These are phyloP conservation scores for Ichneumoninae sp. DNA, from an alignment of 2,888 invertebrate species.

Conservation along the genomic window DNA sequence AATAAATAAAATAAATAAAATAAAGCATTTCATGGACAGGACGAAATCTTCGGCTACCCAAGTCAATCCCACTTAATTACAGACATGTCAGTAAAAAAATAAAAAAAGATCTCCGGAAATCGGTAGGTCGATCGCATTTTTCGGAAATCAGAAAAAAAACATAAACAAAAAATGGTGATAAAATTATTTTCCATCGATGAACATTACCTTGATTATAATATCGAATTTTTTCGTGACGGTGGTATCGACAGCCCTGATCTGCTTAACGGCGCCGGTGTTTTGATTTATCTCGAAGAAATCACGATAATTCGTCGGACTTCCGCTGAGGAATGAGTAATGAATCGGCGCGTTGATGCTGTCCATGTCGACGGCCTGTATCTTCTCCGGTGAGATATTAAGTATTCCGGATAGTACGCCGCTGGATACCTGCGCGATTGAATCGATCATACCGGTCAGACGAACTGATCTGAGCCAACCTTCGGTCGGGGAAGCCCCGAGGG, in stretches of 20 bases:
- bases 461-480: not conserved
- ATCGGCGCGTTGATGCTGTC: constrained; percentile 94
- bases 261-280: constrained; percentile 92
- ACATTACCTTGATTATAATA: constrained; percentile 90
- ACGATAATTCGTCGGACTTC: constrained; percentile 90
- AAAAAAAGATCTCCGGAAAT: not conserved
- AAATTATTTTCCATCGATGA: not conserved
- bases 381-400: constrained; percentile 93
- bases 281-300: constrained; percentile 94
- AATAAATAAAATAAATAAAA: constrained; percentile 21
- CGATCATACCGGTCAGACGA: constrained; percentile 44
- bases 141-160: not conserved
- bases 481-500: not conserved
- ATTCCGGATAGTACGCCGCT: constrained; percentile 94
- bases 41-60: not conserved
- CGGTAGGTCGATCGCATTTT: not conserved
- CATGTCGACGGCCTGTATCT: constrained; percentile 95
- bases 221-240: constrained; percentile 91
- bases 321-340: constrained; percentile 92
- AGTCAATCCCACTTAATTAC: not conserved
- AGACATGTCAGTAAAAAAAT: not conserved
- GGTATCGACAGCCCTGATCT: constrained; percentile 92
- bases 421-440: constrained; percentile 87
- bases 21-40: not conserved
- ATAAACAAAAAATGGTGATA: not conserved